These are phyloP conservation scores for Enoplosus armatus DNA, from an alignment of 2,797 vertebrate genomes.

Conservation along the genomic window DNA sequence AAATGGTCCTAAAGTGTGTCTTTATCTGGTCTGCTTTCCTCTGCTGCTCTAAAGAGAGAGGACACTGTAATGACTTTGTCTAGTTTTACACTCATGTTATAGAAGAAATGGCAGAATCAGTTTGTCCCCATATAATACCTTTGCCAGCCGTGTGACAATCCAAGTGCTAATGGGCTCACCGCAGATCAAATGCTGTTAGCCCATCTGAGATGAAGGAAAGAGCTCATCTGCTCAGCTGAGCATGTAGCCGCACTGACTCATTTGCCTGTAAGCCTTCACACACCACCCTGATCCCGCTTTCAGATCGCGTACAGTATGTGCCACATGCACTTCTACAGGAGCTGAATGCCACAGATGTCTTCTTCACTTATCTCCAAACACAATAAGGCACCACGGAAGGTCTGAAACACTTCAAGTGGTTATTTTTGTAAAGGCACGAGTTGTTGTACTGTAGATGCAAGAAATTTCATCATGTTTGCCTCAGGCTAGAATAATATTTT, in stretches of 20 bases:
- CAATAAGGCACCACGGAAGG: conserved; percentile 1
- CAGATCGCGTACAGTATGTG: conserved; percentile 21
- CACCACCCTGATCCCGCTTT: conserved; percentile 52
- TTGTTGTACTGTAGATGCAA: background rate
- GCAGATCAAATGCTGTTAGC: conserved; percentile 55
- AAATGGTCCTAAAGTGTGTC: conserved; percentile 20
- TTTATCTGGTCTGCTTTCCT: conserved; percentile 22
- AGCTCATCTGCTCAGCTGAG: conserved; percentile 61
- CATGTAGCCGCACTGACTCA: conserved; percentile 70
- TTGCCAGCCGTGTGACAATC: conserved; percentile 45
- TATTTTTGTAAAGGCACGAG: background rate
- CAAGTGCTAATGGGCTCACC: conserved; percentile 56
- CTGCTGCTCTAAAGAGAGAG: conserved; percentile 11
- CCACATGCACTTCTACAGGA: conserved; percentile 27
- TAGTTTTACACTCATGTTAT: background rate
- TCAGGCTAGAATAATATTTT: background rate
- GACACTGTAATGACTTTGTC: background rate
- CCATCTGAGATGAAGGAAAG: conserved; percentile 42
- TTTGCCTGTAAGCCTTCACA: conserved; percentile 56
- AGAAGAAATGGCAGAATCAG: conserved; percentile 37
- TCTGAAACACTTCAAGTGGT: conserved; percentile 1
- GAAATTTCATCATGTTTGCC: background rate
- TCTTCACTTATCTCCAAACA: conserved; percentile 21
- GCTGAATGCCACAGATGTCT: conserved; percentile 27
- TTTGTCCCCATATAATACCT: conserved; percentile 36